Base-by-base conservation (phyloP, 2,113 vertebrate genomes). In the Acanthisitta chloris region DNA sequence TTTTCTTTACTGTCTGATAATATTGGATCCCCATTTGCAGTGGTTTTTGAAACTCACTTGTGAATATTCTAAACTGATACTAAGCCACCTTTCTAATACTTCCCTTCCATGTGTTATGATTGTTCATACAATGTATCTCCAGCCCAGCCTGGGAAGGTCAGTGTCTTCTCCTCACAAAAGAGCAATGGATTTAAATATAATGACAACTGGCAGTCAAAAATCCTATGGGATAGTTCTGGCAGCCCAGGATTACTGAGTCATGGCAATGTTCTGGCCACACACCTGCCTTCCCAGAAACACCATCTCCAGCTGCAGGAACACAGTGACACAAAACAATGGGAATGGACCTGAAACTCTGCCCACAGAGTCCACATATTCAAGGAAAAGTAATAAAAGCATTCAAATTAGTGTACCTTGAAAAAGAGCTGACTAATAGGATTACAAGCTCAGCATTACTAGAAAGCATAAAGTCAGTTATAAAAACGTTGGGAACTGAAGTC, bases 401-500 rank as follows among this genome's bases (percentile, higher is more conserved):
- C 38, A 67, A 94, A 94, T 91, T 45, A 88, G 71, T 40, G 58
- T 77, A 74, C 67, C 71, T 66, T 71, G 74, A 46, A 45, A 87
- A 93, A 36, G 15, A 93, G 34, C 79, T 79, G 55, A 71, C 61
- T 81, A 80, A 90, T 40, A 69, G 67, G 85, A 93, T 93, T 95
- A 93, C 29, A 93, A 86, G n/a, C 58, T 92, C 76, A 82, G 76
- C 45, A 55, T 77, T 80, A 65, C 58, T 93, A 70, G 90, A 97
- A 93, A 95, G 81, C 66, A 80, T 59, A 3, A 89, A 90, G 79
- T 70, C 59, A 25, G 17, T 77, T 86, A 80, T 43, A 73, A 85
- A 91, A 88, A 77, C 34, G 65, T 79, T 31, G 79, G 70, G 33
- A 82, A 87, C 45, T 48, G 40, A 87, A 72, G 49, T 69, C 34